Conservation (phyloP, 2,888 invertebrate genomes). For the Linnaemya vulpina region DNA sequence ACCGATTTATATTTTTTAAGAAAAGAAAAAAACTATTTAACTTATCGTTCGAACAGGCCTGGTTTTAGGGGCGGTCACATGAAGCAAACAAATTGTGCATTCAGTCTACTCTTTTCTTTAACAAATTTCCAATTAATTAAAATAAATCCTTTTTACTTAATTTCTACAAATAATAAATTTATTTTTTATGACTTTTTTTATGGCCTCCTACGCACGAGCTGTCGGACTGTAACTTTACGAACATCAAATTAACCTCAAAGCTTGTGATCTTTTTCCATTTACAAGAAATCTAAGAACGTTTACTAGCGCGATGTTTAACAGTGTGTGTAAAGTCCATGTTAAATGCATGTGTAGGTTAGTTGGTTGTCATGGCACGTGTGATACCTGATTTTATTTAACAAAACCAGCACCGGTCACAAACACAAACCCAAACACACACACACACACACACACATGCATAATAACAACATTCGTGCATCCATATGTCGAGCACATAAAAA, state of each 20-base stretch:
- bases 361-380: slow-evolving; percentile 56
- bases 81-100: too few species aligned
- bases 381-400: slow-evolving; percentile 50
- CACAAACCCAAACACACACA: too few species aligned
- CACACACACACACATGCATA: neutral
- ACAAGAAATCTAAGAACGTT: neutral
- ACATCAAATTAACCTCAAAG: slow-evolving; percentile 2
- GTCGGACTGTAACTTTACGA: neutral
- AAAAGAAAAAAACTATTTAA: too few species aligned
- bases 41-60: too few species aligned
- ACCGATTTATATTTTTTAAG: too few species aligned
- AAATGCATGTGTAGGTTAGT: slow-evolving; percentile 30
- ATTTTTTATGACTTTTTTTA: too few species aligned
- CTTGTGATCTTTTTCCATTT: neutral
- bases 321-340: slow-evolving; percentile 7
- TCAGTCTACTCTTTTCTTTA: too few species aligned
- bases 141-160: too few species aligned
- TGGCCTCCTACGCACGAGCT: too few species aligned
- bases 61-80: too few species aligned
- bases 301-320: neutral
- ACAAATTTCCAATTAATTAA: too few species aligned
- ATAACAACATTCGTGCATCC: neutral
- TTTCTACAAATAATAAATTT: too few species aligned
- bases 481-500: neutral
- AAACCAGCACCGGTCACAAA: neutral